Conservation (phyloP, 2,888 invertebrate species). For the Lathronympha strigana region DNA sequence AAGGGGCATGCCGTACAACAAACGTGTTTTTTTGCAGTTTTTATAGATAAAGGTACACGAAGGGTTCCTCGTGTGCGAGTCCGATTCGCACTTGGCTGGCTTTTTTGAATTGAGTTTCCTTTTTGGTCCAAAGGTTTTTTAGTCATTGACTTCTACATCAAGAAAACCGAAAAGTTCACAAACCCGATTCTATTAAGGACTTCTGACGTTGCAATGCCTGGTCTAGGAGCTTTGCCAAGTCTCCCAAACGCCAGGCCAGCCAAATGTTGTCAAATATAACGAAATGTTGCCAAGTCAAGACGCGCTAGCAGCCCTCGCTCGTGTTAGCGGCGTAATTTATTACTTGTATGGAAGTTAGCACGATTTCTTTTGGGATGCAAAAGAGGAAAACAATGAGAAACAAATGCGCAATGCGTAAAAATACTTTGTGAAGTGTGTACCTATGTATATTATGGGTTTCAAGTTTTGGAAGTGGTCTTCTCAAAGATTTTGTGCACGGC, state of each 20-base stretch:
- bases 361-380: slow-evolving; percentile 25
- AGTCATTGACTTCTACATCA: no score
- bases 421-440: slow-evolving; percentile 11
- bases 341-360: slow-evolving; percentile 17
- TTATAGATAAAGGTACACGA: no score
- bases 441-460: neutral
- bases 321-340: slow-evolving; percentile 35
- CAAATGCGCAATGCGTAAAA: slow-evolving; percentile 31
- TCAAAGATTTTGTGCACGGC: neutral
- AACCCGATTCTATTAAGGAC: slow-evolving; percentile 10
- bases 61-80: no score
- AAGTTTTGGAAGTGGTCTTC: neutral
- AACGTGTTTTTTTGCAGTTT: no score
- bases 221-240: slow-evolving; percentile 17
- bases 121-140: no score
- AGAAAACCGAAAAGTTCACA: neutral
- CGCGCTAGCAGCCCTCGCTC: slow-evolving; percentile 6
- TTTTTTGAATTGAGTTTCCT: neutral
- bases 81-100: neutral
- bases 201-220: slow-evolving; percentile 3
- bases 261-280: slow-evolving; percentile 23
- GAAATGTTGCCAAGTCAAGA: slow-evolving; percentile 21
- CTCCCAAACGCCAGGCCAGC: neutral
- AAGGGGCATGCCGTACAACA: no score
- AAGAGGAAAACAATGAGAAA: slow-evolving; percentile 26